Percentiles rank a stretch among this genome's conserved stretches.
These are phyloP conservation scores for Dichetophora obliterata DNA, from an alignment of 2,888 invertebrate species.

Conservation along the genomic window DNA sequence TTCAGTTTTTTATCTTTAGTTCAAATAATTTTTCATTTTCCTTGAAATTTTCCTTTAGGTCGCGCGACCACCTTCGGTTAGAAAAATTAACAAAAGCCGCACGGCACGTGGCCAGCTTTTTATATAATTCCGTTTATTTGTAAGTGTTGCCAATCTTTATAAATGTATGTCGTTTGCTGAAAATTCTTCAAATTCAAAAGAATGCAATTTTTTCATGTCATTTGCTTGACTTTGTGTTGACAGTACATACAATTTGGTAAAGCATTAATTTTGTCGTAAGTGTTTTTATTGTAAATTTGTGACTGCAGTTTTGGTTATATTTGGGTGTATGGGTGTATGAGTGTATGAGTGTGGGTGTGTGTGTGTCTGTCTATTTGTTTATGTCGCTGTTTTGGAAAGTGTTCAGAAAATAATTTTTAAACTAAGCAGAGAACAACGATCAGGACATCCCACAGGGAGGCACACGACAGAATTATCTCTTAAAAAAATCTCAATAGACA, in stretches of 20 bases:
- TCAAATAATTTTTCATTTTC: no score
- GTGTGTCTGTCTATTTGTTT: no score
- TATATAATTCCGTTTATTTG: slow-evolving; percentile 28
- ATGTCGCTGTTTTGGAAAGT: not conserved
- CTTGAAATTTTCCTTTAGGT: not conserved
- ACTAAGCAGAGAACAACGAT: not conserved
- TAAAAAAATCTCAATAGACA: no score
- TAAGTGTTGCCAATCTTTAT: slow-evolving; percentile 20
- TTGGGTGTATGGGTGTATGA: no score
- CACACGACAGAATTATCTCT: not conserved
- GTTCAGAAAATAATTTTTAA: not conserved
- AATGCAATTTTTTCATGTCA: not conserved
- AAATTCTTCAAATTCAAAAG: not conserved
- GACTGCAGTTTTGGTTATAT: not conserved
- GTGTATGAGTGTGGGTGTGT: no score
- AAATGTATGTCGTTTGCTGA: not conserved
- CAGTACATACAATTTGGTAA: not conserved
- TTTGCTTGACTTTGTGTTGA: not conserved
- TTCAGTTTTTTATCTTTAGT: no score
- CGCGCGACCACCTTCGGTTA: slow-evolving; percentile 35
- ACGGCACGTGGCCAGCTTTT: slow-evolving; percentile 48
- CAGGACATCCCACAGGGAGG: not conserved
- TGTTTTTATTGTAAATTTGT: not conserved
- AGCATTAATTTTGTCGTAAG: slow-evolving; percentile 7
- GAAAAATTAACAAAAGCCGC: slow-evolving; percentile 47